phyloP scores from a whole-genome alignment of 1,140 invertebrate species.

The Danaus plexippus region DNA sequence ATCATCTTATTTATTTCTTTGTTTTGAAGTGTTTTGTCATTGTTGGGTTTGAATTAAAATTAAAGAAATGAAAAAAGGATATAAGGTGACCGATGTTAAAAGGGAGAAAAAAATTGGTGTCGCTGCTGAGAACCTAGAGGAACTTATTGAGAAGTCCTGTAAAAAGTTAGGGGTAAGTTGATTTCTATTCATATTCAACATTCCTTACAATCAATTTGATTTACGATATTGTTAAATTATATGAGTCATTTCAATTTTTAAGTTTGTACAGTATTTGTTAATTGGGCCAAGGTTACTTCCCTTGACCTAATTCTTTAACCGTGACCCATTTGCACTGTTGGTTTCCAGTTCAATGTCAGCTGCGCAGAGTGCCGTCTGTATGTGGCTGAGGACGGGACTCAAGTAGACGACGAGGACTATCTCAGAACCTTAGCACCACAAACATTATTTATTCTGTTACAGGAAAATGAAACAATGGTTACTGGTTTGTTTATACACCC shows the following conservation, averaged over 20 bases:
- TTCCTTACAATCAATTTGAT: background rate
- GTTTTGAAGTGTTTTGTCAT: no score
- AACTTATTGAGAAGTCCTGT: conserved; percentile 77
- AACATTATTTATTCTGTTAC: conserved; percentile 78
- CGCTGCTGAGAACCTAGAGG: conserved; percentile 75
- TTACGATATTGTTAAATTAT: conserved; percentile 2
- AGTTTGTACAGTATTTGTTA: conserved; percentile 18
- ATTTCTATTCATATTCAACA: conserved; percentile 7
- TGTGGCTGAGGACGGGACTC: conserved; percentile 79
- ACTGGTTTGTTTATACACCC: conserved; percentile 71
- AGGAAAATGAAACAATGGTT: conserved; percentile 74
- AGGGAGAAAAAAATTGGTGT: conserved; percentile 78
- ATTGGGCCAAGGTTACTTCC: conserved; percentile 41
- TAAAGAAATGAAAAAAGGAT: conserved; percentile 74
- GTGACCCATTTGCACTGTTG: conserved; percentile 42
- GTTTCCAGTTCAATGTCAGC: conserved; percentile 64
- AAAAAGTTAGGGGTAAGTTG: conserved; percentile 78
- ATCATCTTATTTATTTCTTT: no score
- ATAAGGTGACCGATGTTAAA: conserved; percentile 79
- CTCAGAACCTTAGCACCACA: conserved; percentile 80
- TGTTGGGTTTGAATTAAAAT: no score
- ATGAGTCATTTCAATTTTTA: conserved; percentile 22
- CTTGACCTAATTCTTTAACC: conserved; percentile 45
- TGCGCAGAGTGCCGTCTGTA: conserved; percentile 59
- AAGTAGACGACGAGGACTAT: conserved; percentile 82